Base-by-base conservation (phyloP, 2,113 vertebrate genomes). In the Castor canadensis region DNA sequence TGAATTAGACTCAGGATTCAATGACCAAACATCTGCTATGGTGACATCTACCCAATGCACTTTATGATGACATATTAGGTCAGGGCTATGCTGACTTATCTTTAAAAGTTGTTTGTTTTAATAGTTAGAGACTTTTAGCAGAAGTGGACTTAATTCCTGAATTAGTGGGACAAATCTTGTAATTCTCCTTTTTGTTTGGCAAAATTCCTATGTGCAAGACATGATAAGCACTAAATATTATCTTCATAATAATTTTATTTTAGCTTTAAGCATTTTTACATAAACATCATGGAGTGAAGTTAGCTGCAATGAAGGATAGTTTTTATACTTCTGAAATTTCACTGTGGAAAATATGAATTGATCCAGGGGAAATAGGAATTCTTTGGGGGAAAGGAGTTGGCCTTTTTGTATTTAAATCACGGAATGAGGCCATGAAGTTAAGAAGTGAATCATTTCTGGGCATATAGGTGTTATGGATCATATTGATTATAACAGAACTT, bases 1-100 rank as follows among this genome's bases (percentile, higher is more conserved):
- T 81, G 96, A 91, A 75, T 67, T 64, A 92, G 86, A 94, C 32
- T 95, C 62, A 52, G 85, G 88, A 95, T 76, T 94, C 96, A 97
- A 93, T 54, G 92, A 91, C 22, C n/a, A 75, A 91, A 94, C 73
- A 96, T 93, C 96, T 96, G 91, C 58, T 95, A n/a, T 66, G 43
- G n/a, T 97, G 88, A 95, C 88, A 91, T 47, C 91, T 94, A 52
- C 86, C 72, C 64, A 66, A 8, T 58, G 30, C 2, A 66, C 64
- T 93, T 95, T 49, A 71, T 45, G 40, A 58, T 92, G 91, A 91
- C 86, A 79, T 77, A 88, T 82, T 73, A 93, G 62, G 67, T 95
- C n/a, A 95, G 47, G 26, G 20, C 19, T 56, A 40, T 32, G 82
- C 35, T 76, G 85, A 94, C 49, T 93, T 91, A 82, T 95, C n/a